phyloP scores from a whole-genome alignment of 2,888 invertebrate genomes.

The Diplolepis rosae region DNA sequence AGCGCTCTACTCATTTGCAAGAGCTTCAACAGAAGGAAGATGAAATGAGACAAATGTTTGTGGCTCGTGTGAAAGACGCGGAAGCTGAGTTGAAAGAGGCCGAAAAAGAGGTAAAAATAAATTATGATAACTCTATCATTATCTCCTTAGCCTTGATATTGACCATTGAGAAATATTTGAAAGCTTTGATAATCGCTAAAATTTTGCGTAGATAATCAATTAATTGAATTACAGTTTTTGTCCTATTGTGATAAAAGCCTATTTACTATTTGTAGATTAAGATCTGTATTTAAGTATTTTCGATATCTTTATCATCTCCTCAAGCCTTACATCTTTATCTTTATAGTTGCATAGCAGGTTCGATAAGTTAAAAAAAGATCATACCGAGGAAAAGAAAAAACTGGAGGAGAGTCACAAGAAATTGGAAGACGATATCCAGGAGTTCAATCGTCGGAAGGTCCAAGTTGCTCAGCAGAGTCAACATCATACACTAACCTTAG shows the following conservation, averaged over 20 bases:
- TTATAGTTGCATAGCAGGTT: slow-evolving; percentile 92
- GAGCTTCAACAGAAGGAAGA: slow-evolving; percentile 97
- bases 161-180: too few species aligned
- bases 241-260: too few species aligned
- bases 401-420: slow-evolving; percentile 93
- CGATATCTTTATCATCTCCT: not conserved
- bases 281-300: not conserved
- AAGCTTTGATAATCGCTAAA: too few species aligned
- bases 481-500: slow-evolving; percentile 90
- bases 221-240: too few species aligned
- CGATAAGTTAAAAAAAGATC: slow-evolving; percentile 95
- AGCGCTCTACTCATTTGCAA: slow-evolving; percentile 91
- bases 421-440: slow-evolving; percentile 93
- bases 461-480: slow-evolving; percentile 83
- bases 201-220: too few species aligned
- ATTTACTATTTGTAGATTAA: too few species aligned
- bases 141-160: too few species aligned
- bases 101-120: slow-evolving; percentile 89
- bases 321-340: slow-evolving; percentile 35
- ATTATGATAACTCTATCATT: not conserved
- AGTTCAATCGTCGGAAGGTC: slow-evolving; percentile 90
- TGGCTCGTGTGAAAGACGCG: slow-evolving; percentile 96
- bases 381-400: slow-evolving; percentile 95
- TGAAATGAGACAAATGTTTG: slow-evolving; percentile 99
- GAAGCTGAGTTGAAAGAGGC: slow-evolving; percentile 97